These are phyloP conservation scores for Geophilus truncorum DNA, from an alignment of 2,888 invertebrate genomes.

Conservation along the genomic window DNA sequence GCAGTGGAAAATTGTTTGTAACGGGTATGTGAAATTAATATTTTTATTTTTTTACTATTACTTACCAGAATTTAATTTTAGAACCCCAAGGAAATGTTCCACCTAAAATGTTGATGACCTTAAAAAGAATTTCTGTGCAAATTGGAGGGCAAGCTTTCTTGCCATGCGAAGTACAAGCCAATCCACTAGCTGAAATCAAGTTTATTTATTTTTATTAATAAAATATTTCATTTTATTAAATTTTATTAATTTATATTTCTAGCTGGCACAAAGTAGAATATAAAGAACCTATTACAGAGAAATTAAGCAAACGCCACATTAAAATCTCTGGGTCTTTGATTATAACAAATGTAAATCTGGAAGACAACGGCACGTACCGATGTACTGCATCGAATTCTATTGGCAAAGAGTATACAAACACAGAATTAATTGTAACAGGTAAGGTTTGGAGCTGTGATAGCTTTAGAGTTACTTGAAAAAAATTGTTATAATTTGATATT, in stretches of 20 bases:
- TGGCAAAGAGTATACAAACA: neutral
- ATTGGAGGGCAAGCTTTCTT: neutral
- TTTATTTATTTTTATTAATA: neutral
- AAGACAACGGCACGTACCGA: neutral
- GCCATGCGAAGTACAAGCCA: constrained; percentile 5
- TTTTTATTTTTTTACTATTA: too few relatives aligned
- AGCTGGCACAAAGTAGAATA: neutral
- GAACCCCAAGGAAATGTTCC: constrained; percentile 8
- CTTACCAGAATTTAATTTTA: neutral
- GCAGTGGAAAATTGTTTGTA: constrained; percentile 19
- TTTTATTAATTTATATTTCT: neutral
- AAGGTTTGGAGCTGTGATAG: too few relatives aligned
- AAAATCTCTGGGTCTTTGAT: neutral
- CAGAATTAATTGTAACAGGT: neutral
- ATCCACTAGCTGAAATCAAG: constrained; percentile 9
- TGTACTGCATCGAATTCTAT: neutral
- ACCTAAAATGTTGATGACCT: neutral
- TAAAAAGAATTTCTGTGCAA: neutral
- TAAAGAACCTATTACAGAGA: neutral
- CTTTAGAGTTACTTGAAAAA: too few relatives aligned
- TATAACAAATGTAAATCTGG: neutral
- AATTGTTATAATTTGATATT: neutral
- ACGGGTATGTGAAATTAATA: too few relatives aligned
- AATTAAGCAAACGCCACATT: neutral
- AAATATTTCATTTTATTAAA: neutral